Base-by-base conservation (phyloP, 2,888 invertebrate species). In the Dinocampus coccinellae region DNA sequence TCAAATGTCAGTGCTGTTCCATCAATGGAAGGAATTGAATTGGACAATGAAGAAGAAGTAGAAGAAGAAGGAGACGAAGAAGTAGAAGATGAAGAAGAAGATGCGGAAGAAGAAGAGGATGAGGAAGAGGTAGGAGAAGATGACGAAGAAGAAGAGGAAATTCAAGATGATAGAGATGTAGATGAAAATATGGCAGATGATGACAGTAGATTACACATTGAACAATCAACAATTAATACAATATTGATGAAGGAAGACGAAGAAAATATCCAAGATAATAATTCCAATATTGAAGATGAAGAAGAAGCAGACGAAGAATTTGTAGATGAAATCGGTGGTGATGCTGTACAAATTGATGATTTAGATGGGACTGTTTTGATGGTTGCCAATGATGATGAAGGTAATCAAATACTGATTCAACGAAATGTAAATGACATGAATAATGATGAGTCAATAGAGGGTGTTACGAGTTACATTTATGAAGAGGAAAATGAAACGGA, bases 301-400 rank as follows among this genome's bases (percentile, higher is more conserved):
- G 68, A 71, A 34, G 61, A 77, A 6, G 74, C 75, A 2, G 76
- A 76, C 29, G 75, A 80, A 16, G 76, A 75, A 47, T 76, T 81
- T 47, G 79, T 82, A 47, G 79, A 68, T 6, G 77, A 73, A 16
- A 69, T 79, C 2, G 81, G 81, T 13, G 79, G 77, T 22, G 77
- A 76, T 36, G 77, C 80, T 4, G 74, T 83, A 57, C 80, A 81
- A 60, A 79, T 85, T 42, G 84, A 85, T 64, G 81, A 83, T 76
- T 74, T 87, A 16, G 83, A 85, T 42, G 85, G 85, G n/a, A 84
- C 87, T n/a, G 86, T 87, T 13, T 75, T 87, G 16, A 85, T 87
- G 84, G 82, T 87, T 3, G 78, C 85, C 1, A 85, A 85, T 42
- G 85, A 85, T 24, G 77, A 81, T 0, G 86, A 87, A 11, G 87